phyloP scores from a whole-genome alignment of 2,113 vertebrate species.

The Coturnix japonica region DNA sequence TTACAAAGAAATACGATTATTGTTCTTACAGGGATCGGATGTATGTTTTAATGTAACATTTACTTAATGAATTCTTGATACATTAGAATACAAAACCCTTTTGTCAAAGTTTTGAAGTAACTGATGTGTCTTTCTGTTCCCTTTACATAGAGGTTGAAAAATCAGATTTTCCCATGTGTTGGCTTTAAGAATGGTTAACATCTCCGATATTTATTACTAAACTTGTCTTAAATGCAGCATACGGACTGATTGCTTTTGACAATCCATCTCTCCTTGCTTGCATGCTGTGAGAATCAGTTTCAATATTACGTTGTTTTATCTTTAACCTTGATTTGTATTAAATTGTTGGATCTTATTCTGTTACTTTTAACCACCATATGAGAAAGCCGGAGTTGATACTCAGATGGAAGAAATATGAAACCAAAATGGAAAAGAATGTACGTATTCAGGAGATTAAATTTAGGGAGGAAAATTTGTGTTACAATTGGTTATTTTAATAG shows the following conservation, averaged over 20 bases:
- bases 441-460: background rate
- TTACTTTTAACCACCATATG: background rate
- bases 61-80: background rate
- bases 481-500: background rate
- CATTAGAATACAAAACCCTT: background rate
- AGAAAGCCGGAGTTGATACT: background rate
- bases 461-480: background rate
- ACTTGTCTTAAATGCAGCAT: background rate
- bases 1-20: background rate
- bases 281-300: background rate
- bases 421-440: background rate
- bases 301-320: constrained; percentile 17
- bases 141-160: background rate
- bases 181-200: background rate
- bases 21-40: background rate
- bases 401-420: background rate
- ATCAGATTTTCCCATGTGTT: background rate
- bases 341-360: constrained; percentile 27
- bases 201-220: background rate
- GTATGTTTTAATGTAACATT: background rate
- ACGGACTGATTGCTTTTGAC: background rate
- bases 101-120: background rate
- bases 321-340: constrained; percentile 37
- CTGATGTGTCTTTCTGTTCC: background rate
- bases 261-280: background rate